phyloP scores from a whole-genome alignment of 2,113 vertebrate genomes.

The Ptilonorhynchus violaceus region DNA sequence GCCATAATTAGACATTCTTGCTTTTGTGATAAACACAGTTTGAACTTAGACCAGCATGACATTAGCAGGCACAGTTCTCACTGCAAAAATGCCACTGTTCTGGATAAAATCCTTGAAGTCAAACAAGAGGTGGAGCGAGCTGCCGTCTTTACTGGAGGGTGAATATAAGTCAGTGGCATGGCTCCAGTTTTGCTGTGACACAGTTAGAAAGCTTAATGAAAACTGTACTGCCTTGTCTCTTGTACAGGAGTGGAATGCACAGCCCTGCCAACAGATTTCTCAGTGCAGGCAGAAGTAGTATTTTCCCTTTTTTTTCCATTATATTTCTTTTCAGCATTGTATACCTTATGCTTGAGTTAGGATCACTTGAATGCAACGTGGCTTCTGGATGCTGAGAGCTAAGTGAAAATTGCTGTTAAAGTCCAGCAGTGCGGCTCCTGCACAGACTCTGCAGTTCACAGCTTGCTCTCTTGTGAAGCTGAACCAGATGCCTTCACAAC shows the following conservation, averaged over 20 bases:
- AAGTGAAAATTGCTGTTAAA: neutral
- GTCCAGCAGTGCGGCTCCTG: neutral
- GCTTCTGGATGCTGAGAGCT: neutral
- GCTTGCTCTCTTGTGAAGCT: neutral
- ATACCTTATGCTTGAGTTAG: neutral
- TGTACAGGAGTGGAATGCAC: neutral
- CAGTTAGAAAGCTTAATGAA: neutral
- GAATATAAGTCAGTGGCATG: neutral
- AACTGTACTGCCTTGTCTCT: neutral
- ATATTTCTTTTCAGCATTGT: neutral
- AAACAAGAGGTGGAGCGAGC: neutral
- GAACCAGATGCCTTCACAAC: neutral
- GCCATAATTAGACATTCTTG: neutral
- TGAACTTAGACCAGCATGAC: neutral
- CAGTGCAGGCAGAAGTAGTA: neutral
- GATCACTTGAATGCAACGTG: neutral
- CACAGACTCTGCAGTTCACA: neutral
- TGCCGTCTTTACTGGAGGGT: neutral
- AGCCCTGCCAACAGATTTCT: neutral
- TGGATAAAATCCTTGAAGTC: neutral
- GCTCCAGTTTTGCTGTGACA: constrained; percentile 1
- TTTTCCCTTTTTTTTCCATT: neutral
- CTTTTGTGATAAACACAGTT: neutral
- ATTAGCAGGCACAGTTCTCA: neutral
- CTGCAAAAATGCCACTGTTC: neutral